Conservation (phyloP, 37 sponge, comb jelly and placozoan species). For the Cliona cf. orientalis region DNA sequence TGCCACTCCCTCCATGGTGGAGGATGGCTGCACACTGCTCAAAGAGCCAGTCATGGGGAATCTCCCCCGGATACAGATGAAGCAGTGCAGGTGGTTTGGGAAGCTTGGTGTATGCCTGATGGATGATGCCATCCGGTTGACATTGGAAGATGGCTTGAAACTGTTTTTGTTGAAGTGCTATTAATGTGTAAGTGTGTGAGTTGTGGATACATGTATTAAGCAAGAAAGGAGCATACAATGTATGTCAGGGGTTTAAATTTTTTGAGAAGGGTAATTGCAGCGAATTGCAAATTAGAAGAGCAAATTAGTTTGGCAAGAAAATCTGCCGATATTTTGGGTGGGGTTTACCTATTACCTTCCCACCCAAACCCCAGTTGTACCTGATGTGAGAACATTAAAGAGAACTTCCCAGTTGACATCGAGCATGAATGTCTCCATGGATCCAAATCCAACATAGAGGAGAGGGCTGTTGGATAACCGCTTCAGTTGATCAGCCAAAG, state of each 20-base stretch:
- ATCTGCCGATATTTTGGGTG: background rate
- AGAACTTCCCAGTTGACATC: constrained; percentile 39
- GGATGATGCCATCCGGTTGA: constrained; percentile 1
- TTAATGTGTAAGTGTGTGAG: background rate
- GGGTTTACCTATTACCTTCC: too few relatives aligned
- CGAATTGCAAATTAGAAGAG: background rate
- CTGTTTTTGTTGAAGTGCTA: constrained; percentile 4
- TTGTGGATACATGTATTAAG: background rate
- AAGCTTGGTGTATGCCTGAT: background rate
- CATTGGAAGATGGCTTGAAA: constrained; percentile 44
- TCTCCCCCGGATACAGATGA: background rate
- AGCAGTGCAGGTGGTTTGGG: too few relatives aligned
- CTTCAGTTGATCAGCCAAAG: too few relatives aligned
- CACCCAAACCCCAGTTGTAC: constrained; percentile 22
- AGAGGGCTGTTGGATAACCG: constrained; percentile 5
- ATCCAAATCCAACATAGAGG: constrained; percentile 70
- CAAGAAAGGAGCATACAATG: too few relatives aligned
- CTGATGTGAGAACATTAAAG: constrained; percentile 18
- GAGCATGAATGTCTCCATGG: constrained; percentile 49
- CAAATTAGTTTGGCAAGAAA: background rate
- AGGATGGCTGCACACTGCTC: constrained; percentile 31
- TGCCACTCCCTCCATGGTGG: constrained; percentile 71
- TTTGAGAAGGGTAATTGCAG: too few relatives aligned
- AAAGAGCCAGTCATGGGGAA: constrained; percentile 59
- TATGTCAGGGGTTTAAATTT: too few relatives aligned